Conservation (phyloP, 2,888 invertebrate genomes). For the Catocala fraxini region DNA sequence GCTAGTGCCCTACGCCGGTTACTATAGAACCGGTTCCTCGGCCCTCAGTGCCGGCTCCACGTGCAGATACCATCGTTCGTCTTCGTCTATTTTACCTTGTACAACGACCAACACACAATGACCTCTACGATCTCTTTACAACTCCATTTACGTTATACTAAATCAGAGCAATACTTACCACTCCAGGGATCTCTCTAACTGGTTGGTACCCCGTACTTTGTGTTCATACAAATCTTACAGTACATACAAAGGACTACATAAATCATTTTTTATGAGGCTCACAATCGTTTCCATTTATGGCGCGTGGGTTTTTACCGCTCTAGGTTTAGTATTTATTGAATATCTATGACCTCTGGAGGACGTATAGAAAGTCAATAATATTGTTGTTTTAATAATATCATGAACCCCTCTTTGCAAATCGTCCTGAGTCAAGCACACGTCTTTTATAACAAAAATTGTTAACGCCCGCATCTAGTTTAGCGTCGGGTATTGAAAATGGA, state of each 20-base stretch:
- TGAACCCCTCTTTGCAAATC: too few relatives aligned
- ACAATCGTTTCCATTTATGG: slow-evolving; percentile 53
- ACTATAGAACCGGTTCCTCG: slow-evolving; percentile 77
- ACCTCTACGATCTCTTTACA: slow-evolving; percentile 48
- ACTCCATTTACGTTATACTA: slow-evolving; percentile 34
- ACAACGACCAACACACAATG: slow-evolving; percentile 44
- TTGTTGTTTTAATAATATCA: neutral
- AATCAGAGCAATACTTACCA: slow-evolving; percentile 36
- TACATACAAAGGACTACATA: slow-evolving; percentile 68
- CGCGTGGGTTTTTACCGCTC: slow-evolving; percentile 35
- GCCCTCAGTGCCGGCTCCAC: slow-evolving; percentile 68
- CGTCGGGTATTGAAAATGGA: too few relatives aligned
- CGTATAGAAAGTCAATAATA: slow-evolving; percentile 29
- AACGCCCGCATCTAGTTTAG: too few relatives aligned
- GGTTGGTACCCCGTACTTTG: slow-evolving; percentile 53
- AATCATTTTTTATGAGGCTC: slow-evolving; percentile 71
- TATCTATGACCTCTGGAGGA: slow-evolving; percentile 41
- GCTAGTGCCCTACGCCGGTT: slow-evolving; percentile 77
- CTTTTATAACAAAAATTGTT: too few relatives aligned
- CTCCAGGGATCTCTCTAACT: slow-evolving; percentile 41
- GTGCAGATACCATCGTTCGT: slow-evolving; percentile 80
- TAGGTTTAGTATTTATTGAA: slow-evolving; percentile 41
- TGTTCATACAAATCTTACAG: slow-evolving; percentile 55
- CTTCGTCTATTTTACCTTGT: slow-evolving; percentile 80
- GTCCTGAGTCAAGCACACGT: too few relatives aligned